Evolutionary conservation across 2,113 vertebrate species (phyloP), one percentile per base, ranked within the genome.

Genomic region (Elaphurus davidianus): DNA sequence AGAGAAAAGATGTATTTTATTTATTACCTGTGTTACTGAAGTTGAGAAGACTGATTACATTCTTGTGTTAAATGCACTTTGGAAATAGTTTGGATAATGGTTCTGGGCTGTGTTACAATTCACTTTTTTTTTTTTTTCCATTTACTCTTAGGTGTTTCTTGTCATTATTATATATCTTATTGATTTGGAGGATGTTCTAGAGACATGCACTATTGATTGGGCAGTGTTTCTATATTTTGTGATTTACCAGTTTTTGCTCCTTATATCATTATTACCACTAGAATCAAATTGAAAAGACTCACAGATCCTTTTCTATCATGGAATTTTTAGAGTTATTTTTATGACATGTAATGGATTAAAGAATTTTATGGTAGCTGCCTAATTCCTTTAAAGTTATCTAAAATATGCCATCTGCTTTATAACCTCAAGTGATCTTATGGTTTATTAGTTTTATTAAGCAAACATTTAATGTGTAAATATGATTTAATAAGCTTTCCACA

Each of bases 401-500:
- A 97, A 93, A 95, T 57, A 96, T n/a, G 14, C 96, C 96, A 96
- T 98, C 91, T 98, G 97, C 50, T 97, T 96, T 87, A 55, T 91
- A 96, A 98, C 95, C 83, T 98, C 96, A 98, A 98, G 94, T 98
- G 87, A 97, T 96, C 97, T 97, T 97, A 87, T 95, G 84, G 64
- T 91, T 98, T 98, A 96, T 97, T 97, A 96, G 74, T 98, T 97
- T 97, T 98, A 96, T 95, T 97, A 98, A 96, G 74, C 87, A 96
- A 94, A 97, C 84, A 92, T 98, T 97, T 98, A 97, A 98, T 95
- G 79, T 96, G 89, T 94, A 98, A 94, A 98, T 96, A 89, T 97
- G 96, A 97, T 94, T 94, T 97, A 97, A 96, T 94, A 95, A 78
- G 55, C 64, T 97, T 98, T 96, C 60, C 16, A 82, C 83, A 96